phyloP scores from a whole-genome alignment of 2,797 vertebrate genomes.

The Tragelaphus oryx region DNA sequence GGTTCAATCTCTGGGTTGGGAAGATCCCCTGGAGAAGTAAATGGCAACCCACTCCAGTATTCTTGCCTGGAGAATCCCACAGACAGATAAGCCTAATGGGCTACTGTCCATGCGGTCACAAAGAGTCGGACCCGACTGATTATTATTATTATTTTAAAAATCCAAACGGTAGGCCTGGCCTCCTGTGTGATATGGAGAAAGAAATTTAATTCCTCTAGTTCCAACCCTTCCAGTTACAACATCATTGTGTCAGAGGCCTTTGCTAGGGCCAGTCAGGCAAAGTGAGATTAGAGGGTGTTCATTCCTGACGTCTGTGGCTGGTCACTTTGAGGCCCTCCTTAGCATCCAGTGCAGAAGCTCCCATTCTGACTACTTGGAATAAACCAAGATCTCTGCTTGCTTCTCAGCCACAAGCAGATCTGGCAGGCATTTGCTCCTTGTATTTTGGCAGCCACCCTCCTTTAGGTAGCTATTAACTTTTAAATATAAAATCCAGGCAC shows the following conservation, averaged over 20 bases:
- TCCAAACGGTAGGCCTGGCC: neutral
- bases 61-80: neutral
- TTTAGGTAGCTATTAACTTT: slow-evolving; percentile 81
- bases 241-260: neutral
- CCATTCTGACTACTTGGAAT: neutral
- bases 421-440: slow-evolving; percentile 58
- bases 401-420: slow-evolving; percentile 53
- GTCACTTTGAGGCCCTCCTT: neutral
- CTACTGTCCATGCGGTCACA: neutral
- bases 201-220: neutral
- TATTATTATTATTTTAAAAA: neutral
- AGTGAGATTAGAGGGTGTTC: neutral
- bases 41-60: neutral
- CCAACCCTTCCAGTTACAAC: neutral
- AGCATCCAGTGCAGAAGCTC: neutral
- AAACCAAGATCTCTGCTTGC: neutral
- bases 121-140: neutral
- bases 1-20: neutral
- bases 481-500: slow-evolving; percentile 80
- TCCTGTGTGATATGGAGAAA: neutral
- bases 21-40: neutral
- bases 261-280: neutral
- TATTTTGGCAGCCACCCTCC: slow-evolving; percentile 78
- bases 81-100: neutral
- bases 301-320: neutral